Evolutionary conservation across 2,113 vertebrate genomes (phyloP).

Genomic region (Climacteris rufus): DNA sequence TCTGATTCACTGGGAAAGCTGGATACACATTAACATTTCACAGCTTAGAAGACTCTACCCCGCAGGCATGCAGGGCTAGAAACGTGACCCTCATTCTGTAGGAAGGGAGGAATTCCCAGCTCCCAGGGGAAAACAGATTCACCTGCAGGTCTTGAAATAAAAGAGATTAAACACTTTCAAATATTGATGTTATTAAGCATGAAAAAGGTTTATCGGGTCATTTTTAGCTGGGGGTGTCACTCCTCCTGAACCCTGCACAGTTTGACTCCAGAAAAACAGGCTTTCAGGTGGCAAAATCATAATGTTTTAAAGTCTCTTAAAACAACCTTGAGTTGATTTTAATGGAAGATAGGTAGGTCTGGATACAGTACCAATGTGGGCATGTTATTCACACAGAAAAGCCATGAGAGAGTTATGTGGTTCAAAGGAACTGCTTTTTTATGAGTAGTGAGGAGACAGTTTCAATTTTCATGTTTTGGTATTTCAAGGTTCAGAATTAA

Average conservation of each 20-base stretch:
- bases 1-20: conserved; percentile 17
- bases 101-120: conserved; percentile 37
- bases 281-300: neutral
- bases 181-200: neutral
- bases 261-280: neutral
- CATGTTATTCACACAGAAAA: neutral
- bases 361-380: rapidly evolving
- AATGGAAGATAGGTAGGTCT: neutral
- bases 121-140: conserved; percentile 2
- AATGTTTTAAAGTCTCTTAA: neutral
- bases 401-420: neutral
- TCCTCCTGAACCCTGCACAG: neutral
- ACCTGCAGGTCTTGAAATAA: conserved; percentile 17
- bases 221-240: neutral
- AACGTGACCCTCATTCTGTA: conserved; percentile 19
- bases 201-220: neutral
- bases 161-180: conserved; percentile 11
- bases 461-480: neutral
- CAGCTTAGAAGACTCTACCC: conserved; percentile 8
- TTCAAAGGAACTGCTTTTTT: neutral
- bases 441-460: neutral
- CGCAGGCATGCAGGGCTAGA: neutral
- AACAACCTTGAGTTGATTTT: neutral
- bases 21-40: conserved; percentile 51
- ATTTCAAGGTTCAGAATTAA: neutral